Percentiles rank a stretch among this genome's conserved stretches.
Conservation (phyloP, 2,797 vertebrate genomes). For the Morelia viridis region DNA sequence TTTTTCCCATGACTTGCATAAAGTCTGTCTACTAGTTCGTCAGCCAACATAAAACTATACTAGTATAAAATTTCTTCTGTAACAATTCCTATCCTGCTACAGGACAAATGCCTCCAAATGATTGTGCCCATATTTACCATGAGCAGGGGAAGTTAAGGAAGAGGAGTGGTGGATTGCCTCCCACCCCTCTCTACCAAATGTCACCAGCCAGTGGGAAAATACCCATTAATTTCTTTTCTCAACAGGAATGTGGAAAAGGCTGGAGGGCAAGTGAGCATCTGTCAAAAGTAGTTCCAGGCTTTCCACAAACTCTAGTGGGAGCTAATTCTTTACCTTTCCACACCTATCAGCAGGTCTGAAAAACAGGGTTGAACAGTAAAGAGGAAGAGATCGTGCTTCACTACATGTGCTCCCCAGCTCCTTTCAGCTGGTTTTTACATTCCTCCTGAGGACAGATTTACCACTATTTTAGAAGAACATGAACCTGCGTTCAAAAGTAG, state of each 20-base stretch:
- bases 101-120: background rate
- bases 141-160: background rate
- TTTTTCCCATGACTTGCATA: background rate
- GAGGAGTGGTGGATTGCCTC: background rate
- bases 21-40: background rate
- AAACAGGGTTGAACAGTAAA: background rate
- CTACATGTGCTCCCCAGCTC: background rate
- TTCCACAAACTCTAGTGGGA: background rate
- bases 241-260: too few species aligned
- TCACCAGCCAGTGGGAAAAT: background rate
- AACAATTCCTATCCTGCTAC: background rate
- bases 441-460: background rate
- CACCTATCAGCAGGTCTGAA: background rate
- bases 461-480: background rate
- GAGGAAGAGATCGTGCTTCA: background rate
- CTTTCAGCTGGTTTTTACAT: background rate
- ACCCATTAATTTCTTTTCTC: background rate
- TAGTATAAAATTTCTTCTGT: background rate
- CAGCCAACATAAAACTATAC: background rate
- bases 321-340: background rate
- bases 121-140: background rate
- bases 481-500: background rate
- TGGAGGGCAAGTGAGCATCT: too few species aligned
- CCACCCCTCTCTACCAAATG: background rate
- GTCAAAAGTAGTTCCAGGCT: background rate